A percentile compares a stretch with the other conserved stretches of the same genome.
Conservation (phyloP, 2,797 vertebrate genomes). For the Liasis olivaceus region DNA sequence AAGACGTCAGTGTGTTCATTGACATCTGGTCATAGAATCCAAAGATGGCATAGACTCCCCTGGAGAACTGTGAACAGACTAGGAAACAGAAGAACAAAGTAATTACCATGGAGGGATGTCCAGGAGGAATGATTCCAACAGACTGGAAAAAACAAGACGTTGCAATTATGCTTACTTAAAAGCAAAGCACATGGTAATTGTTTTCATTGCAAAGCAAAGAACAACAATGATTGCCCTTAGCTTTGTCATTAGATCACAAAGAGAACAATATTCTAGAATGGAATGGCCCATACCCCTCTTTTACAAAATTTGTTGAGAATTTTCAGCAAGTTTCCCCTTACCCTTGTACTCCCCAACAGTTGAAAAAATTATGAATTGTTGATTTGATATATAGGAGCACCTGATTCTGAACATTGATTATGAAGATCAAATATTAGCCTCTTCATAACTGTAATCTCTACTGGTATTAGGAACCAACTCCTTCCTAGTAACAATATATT, state of each 20-base stretch:
- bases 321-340: not conserved
- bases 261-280: not conserved
- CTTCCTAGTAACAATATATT: not conserved
- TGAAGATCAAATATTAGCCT: not conserved
- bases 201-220: not conserved
- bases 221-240: not conserved
- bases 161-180: not conserved
- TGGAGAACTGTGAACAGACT: slow-evolving; percentile 99
- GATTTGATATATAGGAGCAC: not conserved
- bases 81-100: slow-evolving; percentile 59
- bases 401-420: not conserved
- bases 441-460: not conserved
- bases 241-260: not conserved
- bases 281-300: not conserved
- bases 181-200: not conserved
- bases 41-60: slow-evolving; percentile 99
- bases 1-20: slow-evolving; percentile 98
- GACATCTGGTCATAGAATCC: slow-evolving; percentile 99
- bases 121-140: not conserved
- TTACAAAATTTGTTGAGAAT: not conserved
- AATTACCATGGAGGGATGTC: slow-evolving; percentile 35
- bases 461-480: not conserved
- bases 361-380: not conserved
- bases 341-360: not conserved
- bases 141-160: not conserved